phyloP scores from a whole-genome alignment of 2,888 invertebrate species.

The Pollenia angustigena region DNA sequence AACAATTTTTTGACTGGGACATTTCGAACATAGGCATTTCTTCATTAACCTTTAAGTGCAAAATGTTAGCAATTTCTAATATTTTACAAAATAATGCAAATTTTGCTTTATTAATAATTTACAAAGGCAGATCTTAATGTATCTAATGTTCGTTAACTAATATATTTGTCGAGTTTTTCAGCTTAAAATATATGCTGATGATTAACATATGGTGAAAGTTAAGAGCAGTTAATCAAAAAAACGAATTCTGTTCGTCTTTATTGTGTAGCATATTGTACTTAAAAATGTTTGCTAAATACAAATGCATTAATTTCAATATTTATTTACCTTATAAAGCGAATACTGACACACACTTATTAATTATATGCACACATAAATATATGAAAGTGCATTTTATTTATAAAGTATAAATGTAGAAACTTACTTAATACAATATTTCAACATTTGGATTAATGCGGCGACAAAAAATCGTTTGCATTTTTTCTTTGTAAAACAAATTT shows the following conservation, averaged over 20 bases:
- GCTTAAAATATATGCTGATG: too few relatives aligned
- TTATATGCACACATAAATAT: background rate
- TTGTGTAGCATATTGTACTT: background rate
- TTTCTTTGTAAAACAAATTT: constrained; percentile 13
- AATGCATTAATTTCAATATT: constrained; percentile 8
- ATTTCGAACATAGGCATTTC: too few relatives aligned
- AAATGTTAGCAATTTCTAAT: too few relatives aligned
- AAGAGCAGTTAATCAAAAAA: too few relatives aligned
- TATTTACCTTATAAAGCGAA: constrained; percentile 36
- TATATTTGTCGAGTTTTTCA: too few relatives aligned
- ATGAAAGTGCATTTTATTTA: background rate
- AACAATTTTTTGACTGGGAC: too few relatives aligned
- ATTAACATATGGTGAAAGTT: too few relatives aligned
- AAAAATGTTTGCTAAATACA: background rate
- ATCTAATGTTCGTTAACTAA: too few relatives aligned
- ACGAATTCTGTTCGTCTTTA: background rate
- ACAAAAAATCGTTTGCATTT: background rate
- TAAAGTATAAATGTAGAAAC: constrained; percentile 4
- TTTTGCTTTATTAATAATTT: too few relatives aligned
- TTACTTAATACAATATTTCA: constrained; percentile 1
- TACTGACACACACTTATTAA: background rate
- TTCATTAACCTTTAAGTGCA: too few relatives aligned
- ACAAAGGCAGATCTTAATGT: too few relatives aligned
- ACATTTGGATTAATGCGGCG: background rate
- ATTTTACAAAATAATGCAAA: too few relatives aligned